Evolutionary conservation across 1,140 invertebrate species (phyloP).

Genomic region (Venturia canescens): DNA sequence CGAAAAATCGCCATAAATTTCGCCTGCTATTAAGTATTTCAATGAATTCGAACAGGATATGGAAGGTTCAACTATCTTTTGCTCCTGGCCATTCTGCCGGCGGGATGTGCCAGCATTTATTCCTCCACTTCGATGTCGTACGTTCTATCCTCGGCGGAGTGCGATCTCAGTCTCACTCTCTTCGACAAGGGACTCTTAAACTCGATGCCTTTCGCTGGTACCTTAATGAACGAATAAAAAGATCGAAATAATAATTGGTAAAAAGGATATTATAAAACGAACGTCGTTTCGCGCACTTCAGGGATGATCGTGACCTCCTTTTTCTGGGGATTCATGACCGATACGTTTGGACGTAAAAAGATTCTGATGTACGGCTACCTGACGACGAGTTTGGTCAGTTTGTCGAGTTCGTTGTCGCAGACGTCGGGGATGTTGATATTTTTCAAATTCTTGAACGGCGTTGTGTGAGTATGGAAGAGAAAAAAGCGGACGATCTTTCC

Average conservation of each 20-base stretch:
- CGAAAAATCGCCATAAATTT: background rate
- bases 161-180: constrained; percentile 67
- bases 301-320: constrained; percentile 79
- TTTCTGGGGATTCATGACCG: constrained; percentile 85
- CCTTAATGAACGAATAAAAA: constrained; percentile 15
- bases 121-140: constrained; percentile 69
- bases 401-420: constrained; percentile 77
- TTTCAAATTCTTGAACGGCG: constrained; percentile 79
- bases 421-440: constrained; percentile 77
- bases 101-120: constrained; percentile 67
- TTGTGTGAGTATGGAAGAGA: constrained; percentile 75
- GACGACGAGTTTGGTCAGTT: constrained; percentile 76
- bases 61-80: constrained; percentile 71
- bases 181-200: constrained; percentile 70
- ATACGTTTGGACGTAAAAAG: constrained; percentile 80
- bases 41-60: constrained; percentile 60
- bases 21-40: background rate
- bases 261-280: background rate
- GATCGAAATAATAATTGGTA: background rate
- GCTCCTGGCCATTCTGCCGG: constrained; percentile 66
- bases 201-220: constrained; percentile 75
- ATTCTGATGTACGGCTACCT: constrained; percentile 78
- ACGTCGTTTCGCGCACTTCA: constrained; percentile 58
- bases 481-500: background rate
- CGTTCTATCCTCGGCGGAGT: constrained; percentile 69